Evolutionary conservation across 2,888 invertebrate species (phyloP).

Genomic region (Liposcelis brunnea): DNA sequence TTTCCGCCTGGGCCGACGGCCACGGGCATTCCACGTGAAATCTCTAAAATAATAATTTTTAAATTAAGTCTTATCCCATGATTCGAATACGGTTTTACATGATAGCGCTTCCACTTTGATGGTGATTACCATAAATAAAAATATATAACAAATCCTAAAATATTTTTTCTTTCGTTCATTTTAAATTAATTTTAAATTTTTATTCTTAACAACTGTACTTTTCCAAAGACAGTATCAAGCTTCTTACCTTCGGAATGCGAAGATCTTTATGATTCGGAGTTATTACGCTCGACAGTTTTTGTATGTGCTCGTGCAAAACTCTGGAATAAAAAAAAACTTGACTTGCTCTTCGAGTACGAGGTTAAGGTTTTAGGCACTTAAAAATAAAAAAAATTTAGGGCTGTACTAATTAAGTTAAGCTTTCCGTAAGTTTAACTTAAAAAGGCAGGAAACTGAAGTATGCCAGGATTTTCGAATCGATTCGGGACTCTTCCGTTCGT

Average conservation of each 20-base stretch:
- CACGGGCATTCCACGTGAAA: constrained; percentile 86
- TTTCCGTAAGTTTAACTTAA: too few relatives aligned
- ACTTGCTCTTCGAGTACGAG: too few relatives aligned
- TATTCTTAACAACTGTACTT: too few relatives aligned
- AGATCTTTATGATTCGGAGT: constrained; percentile 67
- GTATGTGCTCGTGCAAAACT: constrained; percentile 75
- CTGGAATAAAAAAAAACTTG: constrained; percentile 31
- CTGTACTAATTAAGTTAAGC: too few relatives aligned
- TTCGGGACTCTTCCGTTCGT: too few relatives aligned
- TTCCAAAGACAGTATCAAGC: too few relatives aligned
- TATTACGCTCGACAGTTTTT: constrained; percentile 54
- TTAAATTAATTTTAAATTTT: too few relatives aligned
- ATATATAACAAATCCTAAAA: background rate
- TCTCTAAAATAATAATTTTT: constrained; percentile 29
- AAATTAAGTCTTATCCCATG: background rate
- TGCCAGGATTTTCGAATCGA: too few relatives aligned
- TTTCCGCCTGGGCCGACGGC: constrained; percentile 84
- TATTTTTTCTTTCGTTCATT: too few relatives aligned
- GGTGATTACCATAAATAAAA: background rate
- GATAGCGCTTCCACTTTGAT: background rate
- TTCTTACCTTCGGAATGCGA: constrained; percentile 58
- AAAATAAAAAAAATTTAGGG: too few relatives aligned
- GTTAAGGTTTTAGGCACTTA: too few relatives aligned
- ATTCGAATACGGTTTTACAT: background rate
- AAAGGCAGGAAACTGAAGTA: too few relatives aligned